Evolutionary conservation across 2,888 invertebrate genomes (phyloP).

Genomic region (Drosophila stalkeri): DNA sequence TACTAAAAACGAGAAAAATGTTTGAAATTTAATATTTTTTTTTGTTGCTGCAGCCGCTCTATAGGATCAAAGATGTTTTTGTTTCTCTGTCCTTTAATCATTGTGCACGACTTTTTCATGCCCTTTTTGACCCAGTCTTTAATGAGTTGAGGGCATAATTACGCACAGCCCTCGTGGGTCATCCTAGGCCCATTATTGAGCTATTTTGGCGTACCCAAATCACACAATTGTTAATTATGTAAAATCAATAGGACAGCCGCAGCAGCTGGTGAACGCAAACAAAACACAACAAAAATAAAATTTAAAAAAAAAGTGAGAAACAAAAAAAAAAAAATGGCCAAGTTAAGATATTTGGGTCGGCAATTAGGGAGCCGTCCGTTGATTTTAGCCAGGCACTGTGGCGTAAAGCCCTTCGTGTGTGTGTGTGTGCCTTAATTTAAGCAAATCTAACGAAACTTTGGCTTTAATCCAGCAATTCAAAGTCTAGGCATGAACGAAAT

Average conservation of each 20-base stretch:
- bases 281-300: constrained; percentile 5
- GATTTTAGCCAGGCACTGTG: constrained; percentile 64
- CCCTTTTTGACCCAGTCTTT: not conserved
- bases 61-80: constrained; percentile 1
- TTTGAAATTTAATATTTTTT: constrained; percentile 14
- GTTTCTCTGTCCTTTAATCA: not conserved
- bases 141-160: constrained; percentile 18
- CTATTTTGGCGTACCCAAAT: constrained; percentile 46
- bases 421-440: constrained; percentile 25
- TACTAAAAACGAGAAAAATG: no score
- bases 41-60: not conserved
- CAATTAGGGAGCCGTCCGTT: constrained; percentile 30
- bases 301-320: not conserved
- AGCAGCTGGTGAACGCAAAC: constrained; percentile 6
- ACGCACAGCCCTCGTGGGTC: not conserved
- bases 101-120: not conserved
- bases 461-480: constrained; percentile 49
- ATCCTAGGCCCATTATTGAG: constrained; percentile 22
- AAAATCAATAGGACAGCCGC: constrained; percentile 63
- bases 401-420: constrained; percentile 29
- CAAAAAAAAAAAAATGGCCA: constrained; percentile 15
- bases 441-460: constrained; percentile 41
- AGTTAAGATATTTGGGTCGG: constrained; percentile 14
- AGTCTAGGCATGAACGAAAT: constrained; percentile 24
- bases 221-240: constrained; percentile 62